Evolutionary conservation across 2,888 invertebrate species (phyloP).

Genomic region (Amphipoea oculea): DNA sequence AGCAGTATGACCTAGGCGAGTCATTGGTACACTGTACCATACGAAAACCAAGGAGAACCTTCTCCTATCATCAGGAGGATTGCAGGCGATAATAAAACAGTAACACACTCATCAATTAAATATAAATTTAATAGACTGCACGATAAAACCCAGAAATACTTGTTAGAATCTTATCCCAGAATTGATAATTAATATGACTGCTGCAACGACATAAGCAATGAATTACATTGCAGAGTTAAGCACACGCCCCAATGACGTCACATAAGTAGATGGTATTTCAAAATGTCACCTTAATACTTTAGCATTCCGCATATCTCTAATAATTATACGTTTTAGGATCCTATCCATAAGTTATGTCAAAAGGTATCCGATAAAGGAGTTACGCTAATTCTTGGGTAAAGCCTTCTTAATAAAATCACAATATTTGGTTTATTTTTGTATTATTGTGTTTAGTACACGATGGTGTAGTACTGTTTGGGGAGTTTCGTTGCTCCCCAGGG

Average conservation of each 20-base stretch:
- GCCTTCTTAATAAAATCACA: constrained; percentile 44
- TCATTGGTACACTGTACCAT: too few relatives aligned
- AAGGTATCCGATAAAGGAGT: constrained; percentile 47
- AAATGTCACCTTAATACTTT: constrained; percentile 61
- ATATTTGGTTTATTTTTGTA: constrained; percentile 55
- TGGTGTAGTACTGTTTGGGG: constrained; percentile 40
- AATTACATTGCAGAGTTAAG: constrained; percentile 27
- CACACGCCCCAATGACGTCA: constrained; percentile 50
- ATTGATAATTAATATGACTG: constrained; percentile 11
- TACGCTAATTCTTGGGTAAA: constrained; percentile 24
- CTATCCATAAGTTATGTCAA: constrained; percentile 53
- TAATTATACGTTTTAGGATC: constrained; percentile 60
- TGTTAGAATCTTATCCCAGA: constrained; percentile 1
- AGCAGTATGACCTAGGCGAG: too few relatives aligned
- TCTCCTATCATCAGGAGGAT: too few relatives aligned
- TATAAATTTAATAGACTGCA: too few relatives aligned
- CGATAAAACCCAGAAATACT: neutral
- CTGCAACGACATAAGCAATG: constrained; percentile 20
- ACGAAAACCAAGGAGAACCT: too few relatives aligned
- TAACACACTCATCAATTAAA: too few relatives aligned
- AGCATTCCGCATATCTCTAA: constrained; percentile 37
- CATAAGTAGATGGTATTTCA: constrained; percentile 35
- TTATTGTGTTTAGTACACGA: constrained; percentile 34
- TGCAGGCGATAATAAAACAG: too few relatives aligned
- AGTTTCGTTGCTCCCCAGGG: neutral